Conservation (phyloP, 1,140 invertebrate species). For the Saccostrea glomerata region DNA sequence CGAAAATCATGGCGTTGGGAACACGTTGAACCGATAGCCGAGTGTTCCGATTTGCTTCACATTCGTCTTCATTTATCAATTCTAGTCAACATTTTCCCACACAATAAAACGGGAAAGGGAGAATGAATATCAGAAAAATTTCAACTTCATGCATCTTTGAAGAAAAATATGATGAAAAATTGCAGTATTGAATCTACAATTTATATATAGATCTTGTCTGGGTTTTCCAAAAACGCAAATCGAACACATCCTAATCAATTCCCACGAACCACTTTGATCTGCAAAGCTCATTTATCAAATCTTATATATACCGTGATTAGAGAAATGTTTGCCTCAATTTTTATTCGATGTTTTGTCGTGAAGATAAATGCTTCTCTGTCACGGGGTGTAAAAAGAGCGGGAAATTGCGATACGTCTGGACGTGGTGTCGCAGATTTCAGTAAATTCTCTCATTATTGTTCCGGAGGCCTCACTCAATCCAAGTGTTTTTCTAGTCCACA, state of each 20-base stretch:
- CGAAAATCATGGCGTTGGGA: no score
- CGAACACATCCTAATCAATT: background rate
- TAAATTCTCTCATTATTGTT: slow-evolving; percentile 22
- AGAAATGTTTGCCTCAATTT: slow-evolving; percentile 18
- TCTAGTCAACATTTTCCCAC: no score
- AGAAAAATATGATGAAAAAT: no score
- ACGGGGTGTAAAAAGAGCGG: slow-evolving; percentile 6
- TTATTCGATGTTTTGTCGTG: slow-evolving; percentile 24
- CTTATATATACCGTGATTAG: background rate
- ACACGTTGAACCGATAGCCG: no score
- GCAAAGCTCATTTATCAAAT: background rate
- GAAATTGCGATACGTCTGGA: slow-evolving; percentile 21
- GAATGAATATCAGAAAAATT: no score
- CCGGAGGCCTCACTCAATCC: background rate
- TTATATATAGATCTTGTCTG: background rate
- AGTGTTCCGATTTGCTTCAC: no score
- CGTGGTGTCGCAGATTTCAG: slow-evolving; percentile 3
- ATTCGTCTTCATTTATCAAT: no score
- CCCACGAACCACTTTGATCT: background rate
- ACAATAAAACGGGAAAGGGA: no score
- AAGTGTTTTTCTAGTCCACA: background rate
- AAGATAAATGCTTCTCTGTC: slow-evolving; percentile 29
- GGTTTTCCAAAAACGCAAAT: background rate
- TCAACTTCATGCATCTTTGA: no score
- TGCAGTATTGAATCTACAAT: background rate